Base-by-base conservation (phyloP, 1,140 invertebrate species). In the Heliconius nattereri region DNA sequence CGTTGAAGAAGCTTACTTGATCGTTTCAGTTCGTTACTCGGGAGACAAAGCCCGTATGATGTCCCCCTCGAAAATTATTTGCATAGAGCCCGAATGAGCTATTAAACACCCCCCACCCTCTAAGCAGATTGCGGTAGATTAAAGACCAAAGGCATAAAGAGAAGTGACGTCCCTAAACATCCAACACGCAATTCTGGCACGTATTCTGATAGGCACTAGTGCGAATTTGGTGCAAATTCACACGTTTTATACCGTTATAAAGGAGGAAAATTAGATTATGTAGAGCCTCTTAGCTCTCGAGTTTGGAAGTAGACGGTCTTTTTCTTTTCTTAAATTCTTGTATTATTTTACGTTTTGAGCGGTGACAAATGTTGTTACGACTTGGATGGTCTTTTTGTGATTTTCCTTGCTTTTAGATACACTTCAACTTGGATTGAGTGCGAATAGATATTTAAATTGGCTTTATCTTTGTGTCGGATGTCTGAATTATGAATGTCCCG, bases 41-140 rank as follows among this genome's bases (percentile, higher is more conserved):
- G 81, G 89, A 93, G 92, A 93, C 92, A 93, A 93, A 93, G 91
- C 89, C 89, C 90, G 87, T 93, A 93, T 92, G 90, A 91, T 89
- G 84, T 85, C 77, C 86, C 83, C 88, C 89, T 86, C 86, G 88
- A 89, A 91, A 93, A 92, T 92, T 92, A 93, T 93, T 93, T 93
- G 92, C 92, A 93, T 93, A 92, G 83, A 85, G 83, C 89, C 90
- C 92, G 91, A 92, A 93, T 90, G 92, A 93, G 90, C 92, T 92
- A 93, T 93, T 93, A 93, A 92, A 91, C 89, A 91, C 85, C 87
- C 85, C 78, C 83, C 83, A 66, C 26, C 84, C 26, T 83, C 78
- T 90, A 91, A 92, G 90, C 92, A 92, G 92, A 93, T 93, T 92
- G 92, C 88, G 92, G 92, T 89, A 86, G 90, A 92, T 93, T 91